Percentiles rank a stretch among this genome's conserved stretches.
phyloP scores from a whole-genome alignment of 2,113 vertebrate species.

The Neotoma lepida region DNA sequence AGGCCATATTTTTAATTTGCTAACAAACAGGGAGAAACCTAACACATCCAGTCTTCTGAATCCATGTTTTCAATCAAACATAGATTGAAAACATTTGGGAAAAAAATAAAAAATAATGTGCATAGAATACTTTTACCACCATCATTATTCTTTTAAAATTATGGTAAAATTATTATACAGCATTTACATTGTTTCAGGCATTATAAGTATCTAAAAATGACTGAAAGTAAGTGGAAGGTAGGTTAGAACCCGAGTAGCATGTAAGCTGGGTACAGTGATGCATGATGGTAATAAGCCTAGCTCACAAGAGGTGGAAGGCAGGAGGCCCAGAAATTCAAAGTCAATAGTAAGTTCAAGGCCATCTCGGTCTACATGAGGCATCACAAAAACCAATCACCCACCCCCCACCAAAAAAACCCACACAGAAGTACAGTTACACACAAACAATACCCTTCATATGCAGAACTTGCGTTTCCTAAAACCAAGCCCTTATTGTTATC shows the following conservation, averaged over 20 bases:
- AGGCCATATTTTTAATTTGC: not conserved
- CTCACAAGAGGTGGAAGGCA: not conserved
- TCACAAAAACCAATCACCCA: not conserved
- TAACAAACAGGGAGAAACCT: not conserved
- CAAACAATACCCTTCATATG: not conserved
- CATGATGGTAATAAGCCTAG: not conserved
- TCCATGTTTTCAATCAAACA: not conserved
- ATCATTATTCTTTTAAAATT: too few species aligned
- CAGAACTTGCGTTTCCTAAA: not conserved
- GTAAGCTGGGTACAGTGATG: too few species aligned
- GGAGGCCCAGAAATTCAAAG: not conserved
- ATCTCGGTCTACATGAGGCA: not conserved
- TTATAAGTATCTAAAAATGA: not conserved
- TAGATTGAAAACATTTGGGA: not conserved
- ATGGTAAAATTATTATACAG: not conserved
- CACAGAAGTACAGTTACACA: not conserved
- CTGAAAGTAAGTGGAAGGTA: not conserved
- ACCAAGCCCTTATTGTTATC: not conserved
- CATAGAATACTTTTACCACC: not conserved
- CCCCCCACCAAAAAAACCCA: not conserved
- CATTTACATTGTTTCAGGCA: not conserved
- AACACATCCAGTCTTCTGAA: not conserved
- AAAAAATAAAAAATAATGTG: not conserved
- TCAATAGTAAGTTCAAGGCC: not conserved
- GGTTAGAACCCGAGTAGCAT: not conserved